Conservation (phyloP, 2,888 invertebrate genomes). For the Clitarchus hookeri region DNA sequence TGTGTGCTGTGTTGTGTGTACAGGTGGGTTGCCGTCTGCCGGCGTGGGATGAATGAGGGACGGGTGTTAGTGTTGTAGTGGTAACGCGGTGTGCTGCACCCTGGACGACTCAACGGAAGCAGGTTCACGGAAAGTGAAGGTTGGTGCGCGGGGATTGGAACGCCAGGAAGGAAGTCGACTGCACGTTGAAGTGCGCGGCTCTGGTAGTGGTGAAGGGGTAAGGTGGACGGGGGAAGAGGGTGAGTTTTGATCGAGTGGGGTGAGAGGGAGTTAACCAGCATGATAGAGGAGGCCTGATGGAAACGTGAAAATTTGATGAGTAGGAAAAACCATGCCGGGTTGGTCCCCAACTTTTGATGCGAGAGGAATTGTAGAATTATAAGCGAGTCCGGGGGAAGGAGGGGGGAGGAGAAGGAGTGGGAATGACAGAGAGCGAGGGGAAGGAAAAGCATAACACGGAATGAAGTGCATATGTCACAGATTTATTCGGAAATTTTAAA, state of each 20-base stretch:
- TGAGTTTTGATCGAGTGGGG: neutral
- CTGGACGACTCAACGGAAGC: neutral
- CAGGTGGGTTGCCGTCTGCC: neutral
- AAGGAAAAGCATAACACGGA: too few species aligned
- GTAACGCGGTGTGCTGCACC: neutral
- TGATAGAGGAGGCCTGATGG: conserved; percentile 37
- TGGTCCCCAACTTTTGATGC: conserved; percentile 30
- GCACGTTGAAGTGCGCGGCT: conserved; percentile 15
- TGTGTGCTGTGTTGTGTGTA: neutral
- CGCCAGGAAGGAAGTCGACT: neutral
- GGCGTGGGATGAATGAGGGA: neutral
- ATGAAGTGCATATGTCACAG: too few species aligned
- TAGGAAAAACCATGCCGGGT: conserved; percentile 40
- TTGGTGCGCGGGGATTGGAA: neutral
- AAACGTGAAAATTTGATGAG: conserved; percentile 44
- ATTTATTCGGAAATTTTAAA: too few species aligned
- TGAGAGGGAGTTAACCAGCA: conserved; percentile 3
- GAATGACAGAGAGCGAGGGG: too few species aligned
- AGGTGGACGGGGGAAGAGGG: conserved; percentile 10
- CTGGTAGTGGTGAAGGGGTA: neutral
- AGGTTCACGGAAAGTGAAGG: neutral
- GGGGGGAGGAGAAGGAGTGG: neutral
- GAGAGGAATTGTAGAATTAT: conserved; percentile 23
- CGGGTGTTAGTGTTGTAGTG: neutral
- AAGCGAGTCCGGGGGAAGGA: neutral